Evolutionary conservation across 2,113 vertebrate species (phyloP), one percentile per base, ranked within the genome.

Genomic region (Struthidea cinerea): DNA sequence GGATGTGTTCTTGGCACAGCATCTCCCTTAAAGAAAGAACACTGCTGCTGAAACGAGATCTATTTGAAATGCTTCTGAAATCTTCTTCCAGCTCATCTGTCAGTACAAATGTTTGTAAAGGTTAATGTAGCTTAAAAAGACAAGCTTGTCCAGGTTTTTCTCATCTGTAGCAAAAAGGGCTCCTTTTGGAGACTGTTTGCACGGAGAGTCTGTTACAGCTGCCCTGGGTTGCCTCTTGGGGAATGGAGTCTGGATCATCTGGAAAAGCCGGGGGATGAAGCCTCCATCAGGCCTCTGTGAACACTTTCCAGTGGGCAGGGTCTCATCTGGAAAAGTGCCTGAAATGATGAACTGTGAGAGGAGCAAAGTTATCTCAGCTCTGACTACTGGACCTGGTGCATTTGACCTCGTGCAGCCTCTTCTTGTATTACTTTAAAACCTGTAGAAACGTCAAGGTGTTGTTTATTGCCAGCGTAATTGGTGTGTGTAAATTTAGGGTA

Each of bases 1-100:
- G 91, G 86, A 68, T 89, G 89, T 94, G 86, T 87, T 95, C 83
- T 87, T 95, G 94, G 94, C 91, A 84, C 80, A 60, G 64, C 41
- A 14, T 81, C 64, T 84, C 28, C 71, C 56, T 63, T 89, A 63
- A 81, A 95, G 93, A 68, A 85, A 50, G 85, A 95, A 59, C 71
- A 44, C 59, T 90, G 71, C 83, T 93, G 86, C 86, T 94, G 68
- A 57, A 83, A 92, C 0, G 1, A 74, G 68, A 84, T 76, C 63
- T 88, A 7, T 84, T 84, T 77, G 88, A 94, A 95, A 81, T 44
- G 91, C 94, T 87, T 89, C 94, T 90, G 55, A 91, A 82, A 65
- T 73, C 85, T 89, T 67, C 84, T 85, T 83, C 87, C 93, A 75
- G 71, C 80, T 97, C 88, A 83, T 92, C 91, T 94, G 85, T 93